phyloP scores from a whole-genome alignment of 1,140 invertebrate genomes.

The Nylanderia fulva region DNA sequence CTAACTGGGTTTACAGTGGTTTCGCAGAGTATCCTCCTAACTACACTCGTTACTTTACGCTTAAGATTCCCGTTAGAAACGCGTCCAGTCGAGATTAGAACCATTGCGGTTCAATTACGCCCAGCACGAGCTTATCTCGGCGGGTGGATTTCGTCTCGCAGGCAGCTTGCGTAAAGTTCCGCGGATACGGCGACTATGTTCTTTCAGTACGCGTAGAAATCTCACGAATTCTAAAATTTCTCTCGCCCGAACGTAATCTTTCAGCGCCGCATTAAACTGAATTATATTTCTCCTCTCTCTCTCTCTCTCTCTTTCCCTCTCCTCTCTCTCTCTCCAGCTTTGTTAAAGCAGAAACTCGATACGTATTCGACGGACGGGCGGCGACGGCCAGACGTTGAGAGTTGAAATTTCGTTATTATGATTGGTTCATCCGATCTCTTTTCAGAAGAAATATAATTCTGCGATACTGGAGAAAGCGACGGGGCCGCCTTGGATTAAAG shows the following conservation, averaged over 20 bases:
- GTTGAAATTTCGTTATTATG: conserved; percentile 63
- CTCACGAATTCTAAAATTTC: conserved; percentile 11
- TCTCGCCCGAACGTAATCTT: conserved; percentile 9
- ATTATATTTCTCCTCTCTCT: conserved; percentile 20
- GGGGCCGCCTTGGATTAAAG: conserved; percentile 21
- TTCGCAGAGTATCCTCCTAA: conserved; percentile 54
- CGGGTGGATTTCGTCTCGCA: conserved; percentile 50
- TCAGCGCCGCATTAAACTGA: conserved; percentile 30
- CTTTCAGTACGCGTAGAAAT: conserved; percentile 3
- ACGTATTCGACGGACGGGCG: conserved; percentile 26
- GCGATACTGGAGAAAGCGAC: conserved; percentile 22
- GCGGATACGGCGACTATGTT: conserved; percentile 17
- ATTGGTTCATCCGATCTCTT: conserved; percentile 58
- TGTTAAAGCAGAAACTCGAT: conserved; percentile 39
- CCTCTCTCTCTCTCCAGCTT: not conserved
- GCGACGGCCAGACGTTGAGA: not conserved
- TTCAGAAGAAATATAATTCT: conserved; percentile 56
- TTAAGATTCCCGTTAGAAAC: conserved; percentile 56
- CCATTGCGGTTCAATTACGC: conserved; percentile 69
- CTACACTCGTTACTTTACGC: conserved; percentile 56
- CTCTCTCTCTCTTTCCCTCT: not conserved
- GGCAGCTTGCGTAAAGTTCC: conserved; percentile 53
- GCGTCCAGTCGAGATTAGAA: conserved; percentile 64
- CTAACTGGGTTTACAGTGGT: conserved; percentile 20
- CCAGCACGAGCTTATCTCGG: conserved; percentile 64